Base-by-base conservation (phyloP, 2,113 vertebrate genomes). In the Zingel zingel region DNA sequence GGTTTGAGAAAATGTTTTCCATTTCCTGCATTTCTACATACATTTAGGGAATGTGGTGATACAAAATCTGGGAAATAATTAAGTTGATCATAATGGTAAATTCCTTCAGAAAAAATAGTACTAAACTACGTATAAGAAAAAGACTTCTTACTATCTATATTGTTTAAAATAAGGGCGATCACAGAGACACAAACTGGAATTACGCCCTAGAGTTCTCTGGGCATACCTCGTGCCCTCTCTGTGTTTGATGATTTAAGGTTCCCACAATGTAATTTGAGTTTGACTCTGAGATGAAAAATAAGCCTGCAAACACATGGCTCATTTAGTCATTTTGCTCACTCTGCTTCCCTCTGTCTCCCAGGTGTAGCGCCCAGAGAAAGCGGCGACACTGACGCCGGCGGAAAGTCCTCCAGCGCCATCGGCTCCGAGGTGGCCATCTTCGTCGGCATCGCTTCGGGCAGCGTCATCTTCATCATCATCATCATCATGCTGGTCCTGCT, bases 381-480 rank as follows among this genome's bases (percentile, higher is more conserved):
- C 75, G 95, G 91, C 66, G 96, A 88, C 71, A 78, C 50, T 23
- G 95, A 94, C 56, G 45, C 27, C 4, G 95, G 95, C 48, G 97
- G 96, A 47, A 98, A 98, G 89, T 96, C 97, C 6, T 93, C 95
- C 33, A 97, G 95, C 67, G 94, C 96, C 93, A 96, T 99, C 43
- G 97, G 97, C 94, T 97, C 98, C 43, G 97, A 99, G 94, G 96
- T 98, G 94, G 98, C 98, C 93, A 97, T 99, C 96, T 98, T 99
- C 75, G 97, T 98, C 67, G 97, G 97, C 93, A 98, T 99, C 81
- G 97, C 97, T 77, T 99, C 98, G 64, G 98, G 98, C 89, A 97
- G 97, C 89, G 97, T 99, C 90, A 99, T 99, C 90, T 98, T 99
- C 94, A 96, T 99, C 87, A 96, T 99, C 95, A 98, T 99, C 95